These are phyloP conservation scores for Phrynocephalus guinanensis DNA, from an alignment of 2,797 vertebrate genomes.

Conservation along the genomic window DNA sequence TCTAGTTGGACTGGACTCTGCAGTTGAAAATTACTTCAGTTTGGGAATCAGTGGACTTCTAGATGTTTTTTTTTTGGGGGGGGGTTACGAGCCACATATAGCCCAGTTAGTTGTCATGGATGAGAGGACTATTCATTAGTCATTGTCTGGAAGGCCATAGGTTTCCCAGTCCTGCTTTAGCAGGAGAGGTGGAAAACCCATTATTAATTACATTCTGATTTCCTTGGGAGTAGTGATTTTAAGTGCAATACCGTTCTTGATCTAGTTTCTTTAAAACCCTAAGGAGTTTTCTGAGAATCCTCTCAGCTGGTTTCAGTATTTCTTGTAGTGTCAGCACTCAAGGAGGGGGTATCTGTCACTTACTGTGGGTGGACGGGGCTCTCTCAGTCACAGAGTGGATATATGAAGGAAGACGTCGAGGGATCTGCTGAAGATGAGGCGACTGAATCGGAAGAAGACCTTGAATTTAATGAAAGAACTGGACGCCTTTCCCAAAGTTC, in stretches of 20 bases:
- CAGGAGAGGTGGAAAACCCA: neutral
- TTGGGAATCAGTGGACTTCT: neutral
- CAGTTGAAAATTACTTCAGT: neutral
- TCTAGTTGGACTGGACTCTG: conserved; percentile 5
- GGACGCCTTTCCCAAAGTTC: conserved; percentile 97
- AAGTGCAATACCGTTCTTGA: neutral
- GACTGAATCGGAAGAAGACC: conserved; percentile 93
- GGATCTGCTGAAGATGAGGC: conserved; percentile 87
- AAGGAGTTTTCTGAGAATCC: neutral
- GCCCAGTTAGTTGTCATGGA: neutral
- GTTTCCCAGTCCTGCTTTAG: neutral
- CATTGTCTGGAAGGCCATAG: neutral
- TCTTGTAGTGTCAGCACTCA: neutral
- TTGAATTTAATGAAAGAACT: conserved; percentile 93
- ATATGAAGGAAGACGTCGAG: conserved; percentile 79
- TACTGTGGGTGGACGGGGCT: conserved; percentile 38
- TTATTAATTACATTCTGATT: neutral
- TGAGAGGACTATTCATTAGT: neutral
- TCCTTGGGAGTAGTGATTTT: neutral
- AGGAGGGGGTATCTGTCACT: neutral
- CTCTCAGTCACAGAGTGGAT: conserved; percentile 70
- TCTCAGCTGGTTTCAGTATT: neutral
- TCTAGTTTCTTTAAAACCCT: neutral
- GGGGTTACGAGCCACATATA: neutral
- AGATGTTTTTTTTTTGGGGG: no score